A percentile compares a stretch with the other conserved stretches of the same genome.
Evolutionary conservation across 2,797 vertebrate species (phyloP).

Genomic region (Dallia pectoralis): DNA sequence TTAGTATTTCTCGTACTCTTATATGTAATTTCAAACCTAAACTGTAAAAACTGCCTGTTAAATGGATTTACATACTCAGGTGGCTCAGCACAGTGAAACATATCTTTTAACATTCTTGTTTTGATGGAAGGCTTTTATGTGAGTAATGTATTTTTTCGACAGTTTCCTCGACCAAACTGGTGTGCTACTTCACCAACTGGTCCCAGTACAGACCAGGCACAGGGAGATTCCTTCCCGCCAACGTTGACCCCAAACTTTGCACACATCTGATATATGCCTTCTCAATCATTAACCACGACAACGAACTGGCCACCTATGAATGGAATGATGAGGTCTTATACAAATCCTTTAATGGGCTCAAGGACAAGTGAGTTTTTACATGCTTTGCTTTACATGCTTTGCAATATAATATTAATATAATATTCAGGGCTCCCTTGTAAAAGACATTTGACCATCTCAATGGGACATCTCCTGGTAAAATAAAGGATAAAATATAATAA

Average conservation of each 20-base stretch:
- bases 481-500: too few species aligned
- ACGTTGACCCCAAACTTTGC: constrained; percentile 78
- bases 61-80: background rate
- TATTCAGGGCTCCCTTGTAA: too few species aligned
- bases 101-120: too few species aligned
- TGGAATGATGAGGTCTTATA: constrained; percentile 74
- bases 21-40: background rate
- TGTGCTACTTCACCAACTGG: constrained; percentile 84
- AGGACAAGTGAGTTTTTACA: constrained; percentile 52
- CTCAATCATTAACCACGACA: constrained; percentile 63
- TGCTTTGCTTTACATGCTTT: too few species aligned
- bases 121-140: background rate
- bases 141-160: constrained; percentile 8
- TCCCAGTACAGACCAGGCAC: constrained; percentile 62
- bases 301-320: constrained; percentile 66
- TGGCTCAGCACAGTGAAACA: background rate
- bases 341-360: constrained; percentile 73
- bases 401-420: too few species aligned
- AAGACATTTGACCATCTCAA: too few species aligned
- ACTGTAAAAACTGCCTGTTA: background rate
- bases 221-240: constrained; percentile 62
- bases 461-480: too few species aligned
- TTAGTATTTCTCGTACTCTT: background rate
- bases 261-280: constrained; percentile 83
- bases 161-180: constrained; percentile 73